phyloP scores from a whole-genome alignment of 2,797 vertebrate genomes.

The Sciurus carolinensis region DNA sequence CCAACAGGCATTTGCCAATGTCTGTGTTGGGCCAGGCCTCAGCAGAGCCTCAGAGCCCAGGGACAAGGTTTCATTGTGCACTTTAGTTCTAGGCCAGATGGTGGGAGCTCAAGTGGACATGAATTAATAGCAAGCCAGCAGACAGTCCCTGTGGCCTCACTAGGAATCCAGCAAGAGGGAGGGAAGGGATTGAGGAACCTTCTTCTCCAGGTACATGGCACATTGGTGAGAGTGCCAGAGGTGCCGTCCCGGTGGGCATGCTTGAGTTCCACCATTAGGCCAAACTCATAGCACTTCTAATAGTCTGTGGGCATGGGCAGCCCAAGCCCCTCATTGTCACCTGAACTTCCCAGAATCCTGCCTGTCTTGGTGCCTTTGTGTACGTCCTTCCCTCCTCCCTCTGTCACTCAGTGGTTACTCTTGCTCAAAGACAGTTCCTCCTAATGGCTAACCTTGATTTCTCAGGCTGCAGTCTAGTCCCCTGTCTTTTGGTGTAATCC shows the following conservation, averaged over 20 bases:
- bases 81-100: not conserved
- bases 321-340: not conserved
- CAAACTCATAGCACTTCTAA: not conserved
- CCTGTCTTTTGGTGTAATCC: not conserved
- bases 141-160: not conserved
- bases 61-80: not conserved
- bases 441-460: not conserved
- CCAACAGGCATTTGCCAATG: not conserved
- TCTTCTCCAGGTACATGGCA: too few relatives aligned
- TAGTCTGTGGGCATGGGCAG: too few relatives aligned
- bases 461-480: not conserved
- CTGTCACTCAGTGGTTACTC: not conserved
- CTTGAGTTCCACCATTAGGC: not conserved
- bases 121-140: not conserved
- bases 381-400: not conserved
- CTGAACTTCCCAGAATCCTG: not conserved
- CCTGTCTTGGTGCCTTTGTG: too few relatives aligned
- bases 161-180: not conserved
- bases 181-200: not conserved
- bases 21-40: not conserved
- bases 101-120: not conserved
- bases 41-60: not conserved
- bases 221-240: rapidly evolving
- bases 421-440: not conserved
- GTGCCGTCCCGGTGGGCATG: not conserved